Base-by-base conservation (phyloP, 2,888 invertebrate genomes). In the Acleris literana region DNA sequence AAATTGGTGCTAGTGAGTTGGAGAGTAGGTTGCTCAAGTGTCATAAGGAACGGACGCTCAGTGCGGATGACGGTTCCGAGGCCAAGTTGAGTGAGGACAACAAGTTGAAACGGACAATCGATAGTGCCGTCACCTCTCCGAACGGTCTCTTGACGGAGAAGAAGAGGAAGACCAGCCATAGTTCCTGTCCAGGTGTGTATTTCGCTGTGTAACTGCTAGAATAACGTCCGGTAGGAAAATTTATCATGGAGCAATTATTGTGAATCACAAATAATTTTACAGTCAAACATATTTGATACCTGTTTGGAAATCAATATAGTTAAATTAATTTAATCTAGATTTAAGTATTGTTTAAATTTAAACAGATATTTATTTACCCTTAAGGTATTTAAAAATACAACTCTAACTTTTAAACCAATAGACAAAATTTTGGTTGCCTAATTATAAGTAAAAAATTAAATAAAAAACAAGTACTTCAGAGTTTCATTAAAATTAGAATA, bases 111-210 rank as follows among this genome's bases (percentile, higher is more conserved):
- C 86, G 94, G 84, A 85, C 93, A 77, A 85, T 89, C 68, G 91
- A 92, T 71, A 87, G 88, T 85, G 87, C 88, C 70, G 83, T 86
- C 74, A 84, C 87, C 75, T 87, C 90, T 71, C 93, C 94, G 62
- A 95, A 95, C 71, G 95, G 95, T 48, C 90, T 95, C 68, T 86
- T 94, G 61, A 85, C 88, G 22, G 95, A 95, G 73, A 95, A 95
- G 86, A 94, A 94, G 81, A 88, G 95, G 80, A 93, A 95, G 75
- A 90, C 94, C 74, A 93, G 93, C 83, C 94, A 94, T 80, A 92
- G 92, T 77, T 90, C 90, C 84, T 90, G 90, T 86, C 86, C 92
- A 91, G 93, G 93, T 93, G 83, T 77, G 82, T 81, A 77, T 74
- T 69, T 72, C 44, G 61, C 71, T 70, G 67, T 68, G 44, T 64